phyloP scores from a whole-genome alignment of 2,113 vertebrate genomes.

The Sceloporus tristichus region DNA sequence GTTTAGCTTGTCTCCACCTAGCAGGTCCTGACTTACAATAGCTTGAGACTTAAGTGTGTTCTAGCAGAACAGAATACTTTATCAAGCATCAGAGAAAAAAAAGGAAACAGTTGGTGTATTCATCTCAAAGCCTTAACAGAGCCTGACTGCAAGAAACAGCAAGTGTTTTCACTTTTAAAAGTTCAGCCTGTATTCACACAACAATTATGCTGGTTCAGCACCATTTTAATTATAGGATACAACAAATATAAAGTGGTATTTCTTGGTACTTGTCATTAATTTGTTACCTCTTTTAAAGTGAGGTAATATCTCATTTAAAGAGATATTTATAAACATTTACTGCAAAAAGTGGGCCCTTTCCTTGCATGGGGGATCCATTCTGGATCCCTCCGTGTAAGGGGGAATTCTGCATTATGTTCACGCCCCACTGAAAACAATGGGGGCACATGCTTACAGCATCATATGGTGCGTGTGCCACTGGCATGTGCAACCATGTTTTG shows the following conservation, averaged over 20 bases:
- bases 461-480: too few species aligned
- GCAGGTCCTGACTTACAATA: not conserved
- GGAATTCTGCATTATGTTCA: too few species aligned
- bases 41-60: not conserved
- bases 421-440: too few species aligned
- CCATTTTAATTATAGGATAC: not conserved
- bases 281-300: not conserved
- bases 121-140: not conserved
- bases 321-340: too few species aligned
- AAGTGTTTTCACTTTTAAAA: constrained; percentile 6
- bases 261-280: not conserved
- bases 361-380: too few species aligned
- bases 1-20: not conserved
- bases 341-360: too few species aligned
- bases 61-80: not conserved
- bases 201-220: constrained; percentile 2
- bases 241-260: not conserved
- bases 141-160: constrained; percentile 17
- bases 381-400: too few species aligned
- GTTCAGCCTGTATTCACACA: constrained; percentile 33
- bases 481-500: too few species aligned
- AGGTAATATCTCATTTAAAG: not conserved
- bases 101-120: not conserved
- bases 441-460: too few species aligned
- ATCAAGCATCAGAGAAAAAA: not conserved